A percentile compares a stretch with the other conserved stretches of the same genome.
Conservation (phyloP, 1,140 invertebrate species). For the Olivierus martensii region DNA sequence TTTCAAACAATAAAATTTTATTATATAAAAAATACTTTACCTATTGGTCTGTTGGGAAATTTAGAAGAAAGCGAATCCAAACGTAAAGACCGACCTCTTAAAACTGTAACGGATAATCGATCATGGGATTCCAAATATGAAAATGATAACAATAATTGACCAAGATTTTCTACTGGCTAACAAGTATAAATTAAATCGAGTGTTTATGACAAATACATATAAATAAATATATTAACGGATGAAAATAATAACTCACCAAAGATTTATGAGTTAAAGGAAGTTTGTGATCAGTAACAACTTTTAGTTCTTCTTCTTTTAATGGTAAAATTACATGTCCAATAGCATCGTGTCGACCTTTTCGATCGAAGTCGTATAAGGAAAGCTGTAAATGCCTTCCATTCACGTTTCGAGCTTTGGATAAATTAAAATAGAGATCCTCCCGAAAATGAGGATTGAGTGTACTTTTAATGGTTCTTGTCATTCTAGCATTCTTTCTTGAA, state of each 20-base stretch:
- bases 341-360: conserved; percentile 14
- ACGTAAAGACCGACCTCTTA: conserved; percentile 5
- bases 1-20: neutral
- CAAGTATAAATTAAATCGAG: neutral
- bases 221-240: neutral
- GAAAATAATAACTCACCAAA: conserved; percentile 3
- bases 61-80: neutral
- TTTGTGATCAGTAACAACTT: neutral
- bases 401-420: neutral
- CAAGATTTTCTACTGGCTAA: conserved; percentile 11
- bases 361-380: conserved; percentile 7
- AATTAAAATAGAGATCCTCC: conserved; percentile 3
- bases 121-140: conserved; percentile 4
- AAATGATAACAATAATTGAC: conserved; percentile 7
- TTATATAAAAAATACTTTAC: neutral
- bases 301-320: neutral
- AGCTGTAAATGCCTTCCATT: neutral
- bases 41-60: neutral
- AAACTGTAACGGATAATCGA: conserved; percentile 4
- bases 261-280: conserved; percentile 9
- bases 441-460: conserved; percentile 8
- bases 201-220: neutral
- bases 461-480: conserved; percentile 8
- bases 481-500: neutral
- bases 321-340: conserved; percentile 12